Evolutionary conservation across 2,113 vertebrate species (phyloP), one percentile per base, ranked within the genome.

Genomic region (Myiagra hebetior): DNA sequence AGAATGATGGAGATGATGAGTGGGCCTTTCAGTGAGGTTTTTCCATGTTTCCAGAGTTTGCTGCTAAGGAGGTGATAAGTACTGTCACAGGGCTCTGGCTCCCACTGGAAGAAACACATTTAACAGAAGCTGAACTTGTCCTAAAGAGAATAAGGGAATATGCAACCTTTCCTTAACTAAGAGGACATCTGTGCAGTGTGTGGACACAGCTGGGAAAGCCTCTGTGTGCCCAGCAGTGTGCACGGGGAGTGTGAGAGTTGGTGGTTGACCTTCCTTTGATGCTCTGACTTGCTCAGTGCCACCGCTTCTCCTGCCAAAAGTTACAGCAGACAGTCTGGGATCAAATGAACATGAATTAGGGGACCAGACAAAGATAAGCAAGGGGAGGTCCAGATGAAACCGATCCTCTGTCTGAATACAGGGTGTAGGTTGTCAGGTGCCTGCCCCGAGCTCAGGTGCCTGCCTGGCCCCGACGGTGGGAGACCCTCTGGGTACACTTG

Each of bases 391-490:
- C 3, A 1, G 27, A 13, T 27, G 57, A 79, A 75, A 79, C 26
- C 52, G 63, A 3, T 19, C 50, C 31, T 69, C 26, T 64, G 15
- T 23, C 41, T 44, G 44, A 75, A 39, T 1, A 5, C 13, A 55
- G 0, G 0, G 24, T 14, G 21, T 24, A 28, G 15, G 60, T 13
- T 10, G 5, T 27, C 8, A 27, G 21, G 28, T 31, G 33, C 30
- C 39, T 55, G 44, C 13, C 44, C 39, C 0, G 2, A 68, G 47
- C 67, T 73, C 3, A 2, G 31, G 46, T 3, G 2, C 39, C 35
- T 17, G 26, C 21, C 57, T 44, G 50, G 52, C 53, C 28, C 33
- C 1, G 0, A 4, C 0, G 1, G 14, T 31, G 46, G 9, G 47
- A 60, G 23, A 64, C 11, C 15, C 49, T 80, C 21, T 2, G 1